Percentiles rank a stretch among this genome's conserved stretches.
phyloP scores from a whole-genome alignment of 1,140 invertebrate genomes.

The Listronotus bonariensis region DNA sequence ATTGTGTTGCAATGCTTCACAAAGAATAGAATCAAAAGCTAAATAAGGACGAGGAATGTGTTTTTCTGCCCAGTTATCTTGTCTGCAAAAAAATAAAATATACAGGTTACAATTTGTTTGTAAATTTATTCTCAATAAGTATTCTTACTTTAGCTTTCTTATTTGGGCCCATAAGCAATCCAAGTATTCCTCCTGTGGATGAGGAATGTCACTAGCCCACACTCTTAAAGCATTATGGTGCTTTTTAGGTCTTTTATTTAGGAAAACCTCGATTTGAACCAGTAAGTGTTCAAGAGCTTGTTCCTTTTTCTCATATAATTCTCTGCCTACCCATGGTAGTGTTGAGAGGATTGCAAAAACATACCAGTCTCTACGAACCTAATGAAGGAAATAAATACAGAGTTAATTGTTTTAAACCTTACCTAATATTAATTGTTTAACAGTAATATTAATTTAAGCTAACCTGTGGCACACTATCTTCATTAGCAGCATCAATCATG shows the following conservation, averaged over 20 bases:
- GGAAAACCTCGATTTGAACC: conserved; percentile 91
- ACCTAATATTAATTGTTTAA: too few species aligned
- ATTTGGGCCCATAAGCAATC: conserved; percentile 98
- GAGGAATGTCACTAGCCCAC: conserved; percentile 89
- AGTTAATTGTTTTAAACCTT: neutral
- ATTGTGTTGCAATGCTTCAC: conserved; percentile 95
- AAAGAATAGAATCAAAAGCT: conserved; percentile 92
- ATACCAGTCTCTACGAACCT: conserved; percentile 90
- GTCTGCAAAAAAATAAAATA: conserved; percentile 53
- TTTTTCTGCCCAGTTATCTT: conserved; percentile 96
- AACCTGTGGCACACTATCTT: conserved; percentile 87
- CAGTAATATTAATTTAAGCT: neutral
- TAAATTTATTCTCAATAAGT: conserved; percentile 62
- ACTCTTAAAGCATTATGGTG: conserved; percentile 90
- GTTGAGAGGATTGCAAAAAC: conserved; percentile 94
- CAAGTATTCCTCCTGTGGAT: conserved; percentile 98
- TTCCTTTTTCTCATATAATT: conserved; percentile 96
- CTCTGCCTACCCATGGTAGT: conserved; percentile 94
- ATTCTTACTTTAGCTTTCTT: conserved; percentile 83
- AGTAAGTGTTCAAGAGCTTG: conserved; percentile 90
- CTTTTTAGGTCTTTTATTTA: conserved; percentile 91
- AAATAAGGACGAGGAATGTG: conserved; percentile 95
- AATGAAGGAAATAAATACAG: conserved; percentile 48
- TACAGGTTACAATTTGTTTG: too few species aligned
- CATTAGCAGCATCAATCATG: conserved; percentile 92